Evolutionary conservation across 2,797 vertebrate species (phyloP), one percentile per base, ranked within the genome.

Genomic region (Pampus argenteus): DNA sequence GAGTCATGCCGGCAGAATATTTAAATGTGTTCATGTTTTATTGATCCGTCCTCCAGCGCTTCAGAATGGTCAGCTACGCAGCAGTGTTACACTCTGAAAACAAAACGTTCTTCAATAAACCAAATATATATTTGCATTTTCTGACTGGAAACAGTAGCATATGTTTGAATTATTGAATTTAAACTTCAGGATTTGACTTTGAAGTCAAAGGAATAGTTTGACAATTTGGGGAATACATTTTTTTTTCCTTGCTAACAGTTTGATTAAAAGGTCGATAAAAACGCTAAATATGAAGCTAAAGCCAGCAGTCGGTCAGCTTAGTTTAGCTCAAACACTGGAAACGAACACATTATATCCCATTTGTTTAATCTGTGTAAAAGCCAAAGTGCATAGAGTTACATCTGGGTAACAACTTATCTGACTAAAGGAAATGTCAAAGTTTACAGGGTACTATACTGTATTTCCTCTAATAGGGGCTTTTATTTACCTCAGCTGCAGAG

Each of bases 71-170:
- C 70, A 65, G 67, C 61, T 54, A 45, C 72, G 47, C 29, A 71
- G 71, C 82, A 85, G 71, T 1, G 62, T 26, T 52, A 50, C 72
- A 84, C 76, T 88, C 73, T 57, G 2, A 79, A 86, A 84, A 71
- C 50, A 75, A 79, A 76, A 71, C 40, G 28, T 0, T 59, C 18
- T 34, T 34, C 25, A 23, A n/a, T 1, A 47, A 54, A 71, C 14
- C 13, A 22, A 47, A 55, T 28, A 22, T n/a, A 2, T 29, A 22
- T n/a, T n/a, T n/a, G 5, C 4, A 18, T 18, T 14, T 17, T 22
- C 44, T 7, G 2, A 22, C 25, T 10, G 14, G 44, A 2, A 56
- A 22, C 22, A n/a, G 23, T 47, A 22, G 22, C n/a, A 31, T 44
- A 38, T 2, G 6, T 51, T 45, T 47, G 15, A 20, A 10, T 9